These are phyloP conservation scores for Bradypodion pumilum DNA, from an alignment of 2,797 vertebrate genomes.

Conservation along the genomic window DNA sequence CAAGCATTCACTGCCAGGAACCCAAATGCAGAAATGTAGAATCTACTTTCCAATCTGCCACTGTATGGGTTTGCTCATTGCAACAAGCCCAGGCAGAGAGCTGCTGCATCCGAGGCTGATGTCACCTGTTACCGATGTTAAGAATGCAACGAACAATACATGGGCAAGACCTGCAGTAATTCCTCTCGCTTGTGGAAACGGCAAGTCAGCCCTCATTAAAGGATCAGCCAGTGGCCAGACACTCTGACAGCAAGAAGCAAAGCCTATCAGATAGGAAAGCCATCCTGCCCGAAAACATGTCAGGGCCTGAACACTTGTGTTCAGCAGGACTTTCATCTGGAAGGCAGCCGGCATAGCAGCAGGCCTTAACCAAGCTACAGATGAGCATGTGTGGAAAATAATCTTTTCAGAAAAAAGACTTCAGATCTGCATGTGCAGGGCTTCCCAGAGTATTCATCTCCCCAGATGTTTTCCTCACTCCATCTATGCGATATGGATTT, in stretches of 20 bases:
- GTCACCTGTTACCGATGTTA: background rate
- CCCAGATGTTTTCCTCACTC: background rate
- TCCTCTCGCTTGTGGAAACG: background rate
- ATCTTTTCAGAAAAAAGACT: background rate
- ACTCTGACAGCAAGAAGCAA: background rate
- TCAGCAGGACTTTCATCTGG: background rate
- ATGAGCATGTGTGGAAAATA: background rate
- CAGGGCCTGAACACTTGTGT: background rate
- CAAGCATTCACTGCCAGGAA: background rate
- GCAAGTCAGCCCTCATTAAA: background rate
- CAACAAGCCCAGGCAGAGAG: background rate
- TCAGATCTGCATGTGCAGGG: background rate
- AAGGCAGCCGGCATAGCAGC: background rate
- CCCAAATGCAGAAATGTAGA: fast-evolving
- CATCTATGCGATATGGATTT: no score
- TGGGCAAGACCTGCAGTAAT: background rate
- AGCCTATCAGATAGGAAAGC: background rate
- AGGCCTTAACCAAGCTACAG: background rate
- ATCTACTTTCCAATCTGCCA: background rate
- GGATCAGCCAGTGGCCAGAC: constrained; percentile 1
- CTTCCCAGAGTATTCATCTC: background rate
- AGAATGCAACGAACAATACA: constrained; percentile 26
- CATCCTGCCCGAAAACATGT: background rate
- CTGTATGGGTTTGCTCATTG: background rate
- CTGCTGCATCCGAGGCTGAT: background rate